Evolutionary conservation across 2,888 invertebrate species (phyloP), one percentile per base, ranked within the genome.

Genomic region (Muschampia plurimacula): DNA sequence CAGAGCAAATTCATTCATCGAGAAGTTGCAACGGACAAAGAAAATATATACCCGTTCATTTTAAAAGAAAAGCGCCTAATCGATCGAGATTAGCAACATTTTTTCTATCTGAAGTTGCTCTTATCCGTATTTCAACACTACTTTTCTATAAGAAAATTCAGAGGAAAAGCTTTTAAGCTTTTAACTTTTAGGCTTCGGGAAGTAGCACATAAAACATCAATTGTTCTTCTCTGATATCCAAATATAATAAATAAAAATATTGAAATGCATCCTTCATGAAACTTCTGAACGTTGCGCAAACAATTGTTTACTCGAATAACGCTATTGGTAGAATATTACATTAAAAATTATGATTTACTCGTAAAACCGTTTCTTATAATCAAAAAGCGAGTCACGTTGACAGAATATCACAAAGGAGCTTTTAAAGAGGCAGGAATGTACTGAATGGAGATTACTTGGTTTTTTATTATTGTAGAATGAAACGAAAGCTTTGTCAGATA

Each of bases 401-500:
- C 22, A 63, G 52, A 67, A 67, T 44, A 72, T 72, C 63, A 72
- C 72, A 72, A 72, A 72, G 72, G 72, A 55, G 72, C 67, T 67
- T 63, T 72, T 63, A 67, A 13, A 67, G 66, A 68, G 60, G 72
- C 67, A 39, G 36, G 57, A 55, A 59, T 68, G 49, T 59, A 64
- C 22, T 44, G 67, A 64, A 73, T 68, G 72, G 49, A 55, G 55
- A 68, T 59, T 69, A 72, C 77, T 76, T 70, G 75, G 74, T 67
- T n/a, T 74, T 75, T 74, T 67, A 73, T 75, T 77, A 76, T 75
- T 78, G 77, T 77, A 75, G 76, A 81, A 82, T 76, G 75, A 67
- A 82, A 76, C 77, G 76, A 77, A 80, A 83, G 81, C 80, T 82
- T 82, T 77, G 75, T 78, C 77, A 78, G 81, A 81, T 83, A 83